These are phyloP conservation scores for Pandemis corylana DNA, from an alignment of 2,888 invertebrate genomes.

Conservation along the genomic window DNA sequence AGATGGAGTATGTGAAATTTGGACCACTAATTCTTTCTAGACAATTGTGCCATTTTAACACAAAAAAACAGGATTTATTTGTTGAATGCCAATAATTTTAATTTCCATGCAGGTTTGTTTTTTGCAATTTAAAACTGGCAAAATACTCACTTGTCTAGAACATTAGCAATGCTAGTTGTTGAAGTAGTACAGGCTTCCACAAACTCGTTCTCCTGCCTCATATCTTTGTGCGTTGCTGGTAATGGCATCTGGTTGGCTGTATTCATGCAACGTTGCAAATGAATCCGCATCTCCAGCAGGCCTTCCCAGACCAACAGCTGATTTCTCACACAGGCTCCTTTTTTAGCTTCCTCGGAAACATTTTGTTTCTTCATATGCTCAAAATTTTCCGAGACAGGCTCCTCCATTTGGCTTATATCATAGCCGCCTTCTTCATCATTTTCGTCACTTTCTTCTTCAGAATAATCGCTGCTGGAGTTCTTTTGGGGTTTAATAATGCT, in stretches of 20 bases:
- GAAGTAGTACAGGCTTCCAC: constrained; percentile 77
- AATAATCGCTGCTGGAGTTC: constrained; percentile 49
- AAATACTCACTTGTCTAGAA: constrained; percentile 86
- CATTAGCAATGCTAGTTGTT: constrained; percentile 80
- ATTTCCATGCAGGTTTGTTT: neutral
- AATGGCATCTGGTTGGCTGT: constrained; percentile 93
- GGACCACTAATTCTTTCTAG: no score
- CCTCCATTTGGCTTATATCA: constrained; percentile 76
- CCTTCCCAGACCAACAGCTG: constrained; percentile 93
- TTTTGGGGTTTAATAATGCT: constrained; percentile 52
- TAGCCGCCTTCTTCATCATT: constrained; percentile 63
- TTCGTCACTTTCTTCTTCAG: constrained; percentile 54
- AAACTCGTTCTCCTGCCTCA: constrained; percentile 81
- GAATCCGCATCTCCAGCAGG: constrained; percentile 93
- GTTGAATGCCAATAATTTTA: neutral
- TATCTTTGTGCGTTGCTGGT: constrained; percentile 76
- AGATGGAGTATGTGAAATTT: no score
- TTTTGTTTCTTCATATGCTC: constrained; percentile 85
- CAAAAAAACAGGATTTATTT: no score
- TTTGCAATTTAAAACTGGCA: neutral
- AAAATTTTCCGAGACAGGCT: constrained; percentile 81
- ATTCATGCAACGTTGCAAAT: constrained; percentile 92
- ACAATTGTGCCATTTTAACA: no score
- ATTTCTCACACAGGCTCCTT: constrained; percentile 88
- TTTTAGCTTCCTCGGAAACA: constrained; percentile 85